Evolutionary conservation across 2,113 vertebrate species (phyloP).

Genomic region (Gavia stellata): DNA sequence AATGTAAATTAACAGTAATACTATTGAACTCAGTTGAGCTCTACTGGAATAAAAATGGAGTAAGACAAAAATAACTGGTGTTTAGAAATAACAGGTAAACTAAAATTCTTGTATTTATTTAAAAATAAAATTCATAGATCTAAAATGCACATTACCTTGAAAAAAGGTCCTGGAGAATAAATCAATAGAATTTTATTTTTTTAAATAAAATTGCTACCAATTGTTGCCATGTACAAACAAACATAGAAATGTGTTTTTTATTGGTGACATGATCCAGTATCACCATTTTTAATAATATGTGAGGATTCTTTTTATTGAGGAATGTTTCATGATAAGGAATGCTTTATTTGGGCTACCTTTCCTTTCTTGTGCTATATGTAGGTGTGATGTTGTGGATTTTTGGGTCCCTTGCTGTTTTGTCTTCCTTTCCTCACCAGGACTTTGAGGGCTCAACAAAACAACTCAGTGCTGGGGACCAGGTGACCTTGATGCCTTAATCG

Average conservation of each 20-base stretch:
- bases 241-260: neutral
- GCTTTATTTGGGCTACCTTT: neutral
- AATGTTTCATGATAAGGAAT: neutral
- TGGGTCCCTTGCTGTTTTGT: neutral
- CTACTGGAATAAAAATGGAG: neutral
- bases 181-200: neutral
- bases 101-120: neutral
- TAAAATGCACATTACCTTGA: fast-evolving
- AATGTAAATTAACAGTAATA: neutral
- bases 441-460: neutral
- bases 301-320: neutral
- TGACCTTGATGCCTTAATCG: neutral
- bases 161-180: neutral
- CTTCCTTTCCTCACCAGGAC: neutral
- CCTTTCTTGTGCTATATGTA: neutral
- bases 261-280: neutral
- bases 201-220: neutral
- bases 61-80: neutral
- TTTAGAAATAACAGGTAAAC: neutral
- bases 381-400: neutral
- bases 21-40: neutral
- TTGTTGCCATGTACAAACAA: neutral
- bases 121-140: neutral
- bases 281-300: neutral
- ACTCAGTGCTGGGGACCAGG: neutral